Evolutionary conservation across 1,140 invertebrate genomes (phyloP), one percentile per base, ranked within the genome.

Genomic region (Drosophila subobscura): DNA sequence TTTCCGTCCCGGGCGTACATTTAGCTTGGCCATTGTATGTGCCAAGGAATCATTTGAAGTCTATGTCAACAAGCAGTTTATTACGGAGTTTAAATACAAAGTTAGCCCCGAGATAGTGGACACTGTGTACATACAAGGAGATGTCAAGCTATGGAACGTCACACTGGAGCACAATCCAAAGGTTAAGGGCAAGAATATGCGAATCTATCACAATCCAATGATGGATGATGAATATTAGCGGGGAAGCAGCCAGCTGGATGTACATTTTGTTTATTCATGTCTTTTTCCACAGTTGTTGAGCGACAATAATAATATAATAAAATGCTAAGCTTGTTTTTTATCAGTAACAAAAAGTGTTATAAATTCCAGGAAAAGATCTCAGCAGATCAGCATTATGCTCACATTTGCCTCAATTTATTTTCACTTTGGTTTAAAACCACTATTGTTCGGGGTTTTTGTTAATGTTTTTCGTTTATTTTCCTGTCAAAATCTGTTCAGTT

Each of bases 81-180:
- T 92, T 14, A 92, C 91, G 1, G 91, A 92, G 66, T 93, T 92
- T 68, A 78, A 83, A 37, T 92, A 91, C 60, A 80, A 89, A 23
- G 42, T 81, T 3, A 47, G 60, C 4, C 75, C 85, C 3, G 59
- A 73, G 6, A 60, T 89, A 8, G 92, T 93, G 10, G 90, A 92
- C 68, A 92, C 92, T 8, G 75, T 93, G 8, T 92, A 92, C 46
- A 92, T 93, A 33, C 90, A 92, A 44, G 93, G 93, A 46, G 92
- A 93, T 77, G 71, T 93, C 5, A 91, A 91, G 47, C 63, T 92
- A 5, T 90, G 90, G 72, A 77, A 85, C 44, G 86, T 92, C 5
- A 77, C 77, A 10, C 64, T 91, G 5, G 79, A 91, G 5, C 66
- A 54, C 2, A 89, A 89, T 74, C 61, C 71, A 3, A 41, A 75